Percentiles rank a stretch among this genome's conserved stretches.
Conservation (phyloP, 2,797 vertebrate genomes). For the Nyctalus aviator region DNA sequence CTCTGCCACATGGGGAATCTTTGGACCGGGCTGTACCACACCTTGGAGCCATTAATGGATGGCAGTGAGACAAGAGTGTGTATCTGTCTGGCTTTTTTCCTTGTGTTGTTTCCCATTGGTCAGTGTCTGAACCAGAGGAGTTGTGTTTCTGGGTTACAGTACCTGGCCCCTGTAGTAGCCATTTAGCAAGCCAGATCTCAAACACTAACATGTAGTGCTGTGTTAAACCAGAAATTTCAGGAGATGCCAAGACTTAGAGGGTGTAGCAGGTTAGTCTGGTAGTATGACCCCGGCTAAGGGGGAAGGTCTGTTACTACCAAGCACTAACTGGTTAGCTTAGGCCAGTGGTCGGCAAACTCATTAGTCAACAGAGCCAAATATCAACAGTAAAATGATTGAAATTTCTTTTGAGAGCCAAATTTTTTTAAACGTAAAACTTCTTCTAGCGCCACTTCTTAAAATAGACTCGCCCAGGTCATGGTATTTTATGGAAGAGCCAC, state of each 20-base stretch:
- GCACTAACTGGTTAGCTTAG: neutral
- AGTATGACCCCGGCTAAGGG: neutral
- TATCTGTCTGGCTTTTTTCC: neutral
- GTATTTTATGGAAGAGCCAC: too few relatives aligned
- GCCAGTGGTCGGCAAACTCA: neutral
- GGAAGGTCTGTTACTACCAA: neutral
- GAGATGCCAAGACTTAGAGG: neutral
- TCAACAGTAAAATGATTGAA: too few relatives aligned
- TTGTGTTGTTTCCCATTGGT: neutral
- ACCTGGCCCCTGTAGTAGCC: neutral
- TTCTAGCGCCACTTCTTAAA: too few relatives aligned
- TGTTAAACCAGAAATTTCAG: neutral
- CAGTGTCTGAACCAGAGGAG: neutral
- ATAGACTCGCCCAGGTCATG: too few relatives aligned
- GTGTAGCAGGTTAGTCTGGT: too few relatives aligned
- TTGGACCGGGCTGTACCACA: neutral
- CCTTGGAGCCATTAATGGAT: neutral
- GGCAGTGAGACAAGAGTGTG: neutral
- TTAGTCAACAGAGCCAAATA: neutral
- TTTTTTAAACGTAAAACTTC: too few relatives aligned
- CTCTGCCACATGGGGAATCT: neutral
- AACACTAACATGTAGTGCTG: neutral
- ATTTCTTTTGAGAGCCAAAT: too few relatives aligned
- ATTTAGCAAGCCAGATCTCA: neutral
- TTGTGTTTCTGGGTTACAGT: neutral